phyloP scores from a whole-genome alignment of 2,113 vertebrate species.

The Neofelis nebulosa region DNA sequence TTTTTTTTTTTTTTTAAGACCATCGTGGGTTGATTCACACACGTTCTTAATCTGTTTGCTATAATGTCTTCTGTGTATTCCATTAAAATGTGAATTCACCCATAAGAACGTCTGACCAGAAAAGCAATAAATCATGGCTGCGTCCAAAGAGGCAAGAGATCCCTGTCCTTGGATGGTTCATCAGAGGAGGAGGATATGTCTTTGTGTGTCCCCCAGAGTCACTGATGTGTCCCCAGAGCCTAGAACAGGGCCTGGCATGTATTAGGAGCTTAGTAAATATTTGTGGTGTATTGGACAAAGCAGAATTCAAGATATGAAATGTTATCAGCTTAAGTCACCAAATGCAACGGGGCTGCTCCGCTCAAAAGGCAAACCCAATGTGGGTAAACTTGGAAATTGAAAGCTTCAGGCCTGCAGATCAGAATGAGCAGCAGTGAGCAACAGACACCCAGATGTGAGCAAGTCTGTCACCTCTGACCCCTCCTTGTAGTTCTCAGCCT shows the following conservation, averaged over 20 bases:
- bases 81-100: slow-evolving; percentile 30
- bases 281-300: background rate
- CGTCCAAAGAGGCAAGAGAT: background rate
- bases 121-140: background rate
- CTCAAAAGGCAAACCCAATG: background rate
- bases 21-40: slow-evolving; percentile 1
- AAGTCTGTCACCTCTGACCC: background rate
- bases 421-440: background rate
- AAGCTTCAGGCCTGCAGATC: background rate
- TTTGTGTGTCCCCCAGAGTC: background rate
- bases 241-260: background rate
- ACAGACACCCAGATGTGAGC: background rate
- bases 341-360: background rate
- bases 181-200: background rate
- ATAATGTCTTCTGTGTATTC: background rate
- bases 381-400: background rate
- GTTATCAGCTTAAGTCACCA: background rate
- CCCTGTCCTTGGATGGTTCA: background rate
- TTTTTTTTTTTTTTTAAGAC: background rate
- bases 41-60: background rate
- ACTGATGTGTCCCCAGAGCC: background rate
- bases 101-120: background rate
- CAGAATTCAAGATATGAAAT: background rate
- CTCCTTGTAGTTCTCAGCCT: background rate
- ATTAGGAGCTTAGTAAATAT: background rate